Evolutionary conservation across 2,113 vertebrate species (phyloP), one percentile per base, ranked within the genome.

Genomic region (Coracopsis vasa): DNA sequence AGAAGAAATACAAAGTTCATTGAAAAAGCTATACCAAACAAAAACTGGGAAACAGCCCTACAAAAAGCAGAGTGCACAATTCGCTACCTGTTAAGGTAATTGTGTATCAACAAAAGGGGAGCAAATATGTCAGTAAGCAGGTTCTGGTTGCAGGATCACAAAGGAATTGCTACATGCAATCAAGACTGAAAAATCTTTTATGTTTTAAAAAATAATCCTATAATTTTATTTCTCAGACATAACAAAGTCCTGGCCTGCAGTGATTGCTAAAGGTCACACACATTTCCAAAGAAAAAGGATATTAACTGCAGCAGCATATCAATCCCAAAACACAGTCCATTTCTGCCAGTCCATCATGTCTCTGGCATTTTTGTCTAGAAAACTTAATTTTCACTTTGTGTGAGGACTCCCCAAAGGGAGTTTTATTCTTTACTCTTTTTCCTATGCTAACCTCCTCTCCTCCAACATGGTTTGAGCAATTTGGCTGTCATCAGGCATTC

Each of bases 301-400:
- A 85, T 79, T 71, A 81, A 44, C 62, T 90, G 56, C 78, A 82
- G 85, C 44, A 53, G 29, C 44, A 2, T n/a, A 79, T 88, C 90
- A 85, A 54, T 90, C 78, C 33, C 39, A 39, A 81, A 86, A 35
- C 64, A 89, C 56, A 54, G 23, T 12, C 24, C 27, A 25, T 93
- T 94, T 94, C 71, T 88, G 54, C 61, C 19, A 91, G 35, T 54
- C 50, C 54, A 31, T 77, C 65, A n/a, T 14, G 12, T 54, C 73
- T 82, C 85, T 92, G 85, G 70, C 51, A 73, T 82, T 90, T 85
- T 69, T 31, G 51, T 80, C 79, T 85, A 90, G 92, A 93, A 95
- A 94, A 91, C 33, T 54, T 81, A 71, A 60, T 94, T 91, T 95
- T 94, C 87, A 91, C 50, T 70, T 19, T 73, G 7, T 69, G 29